Evolutionary conservation across 2,888 invertebrate genomes (phyloP).

Genomic region (Muscina levida): DNA sequence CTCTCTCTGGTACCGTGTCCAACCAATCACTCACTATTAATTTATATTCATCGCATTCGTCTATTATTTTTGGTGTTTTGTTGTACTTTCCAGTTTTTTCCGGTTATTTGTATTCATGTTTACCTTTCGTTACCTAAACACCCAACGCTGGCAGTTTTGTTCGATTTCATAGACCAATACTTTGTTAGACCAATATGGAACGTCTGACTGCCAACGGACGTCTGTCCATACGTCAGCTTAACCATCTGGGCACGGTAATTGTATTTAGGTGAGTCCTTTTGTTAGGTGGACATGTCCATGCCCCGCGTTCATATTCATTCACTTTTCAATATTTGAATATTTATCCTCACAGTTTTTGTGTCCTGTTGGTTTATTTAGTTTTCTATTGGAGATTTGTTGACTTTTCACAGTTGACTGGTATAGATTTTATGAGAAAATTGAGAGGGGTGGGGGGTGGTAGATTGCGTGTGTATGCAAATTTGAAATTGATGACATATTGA

Average conservation of each 20-base stretch:
- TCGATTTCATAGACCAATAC: conserved; percentile 49
- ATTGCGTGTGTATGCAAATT: conserved; percentile 6
- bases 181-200: conserved; percentile 44
- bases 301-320: conserved; percentile 4
- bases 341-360: neutral
- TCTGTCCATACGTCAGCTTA: too few relatives aligned
- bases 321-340: conserved; percentile 30
- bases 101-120: conserved; percentile 69
- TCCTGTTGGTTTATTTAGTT: conserved; percentile 12
- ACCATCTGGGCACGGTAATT: neutral
- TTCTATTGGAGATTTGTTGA: conserved; percentile 31
- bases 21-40: neutral
- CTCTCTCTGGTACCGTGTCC: conserved; percentile 21
- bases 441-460: neutral
- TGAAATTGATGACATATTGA: conserved; percentile 22
- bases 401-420: conserved; percentile 10
- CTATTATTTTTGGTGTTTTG: conserved; percentile 64
- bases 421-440: neutral
- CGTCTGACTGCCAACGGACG: neutral
- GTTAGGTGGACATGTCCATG: neutral
- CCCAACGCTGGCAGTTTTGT: conserved; percentile 4
- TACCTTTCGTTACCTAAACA: conserved; percentile 36
- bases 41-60: neutral
- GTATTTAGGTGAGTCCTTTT: conserved; percentile 9
- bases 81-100: conserved; percentile 69